Conservation (phyloP, 2,797 vertebrate genomes). For the Pristis pectinata region DNA sequence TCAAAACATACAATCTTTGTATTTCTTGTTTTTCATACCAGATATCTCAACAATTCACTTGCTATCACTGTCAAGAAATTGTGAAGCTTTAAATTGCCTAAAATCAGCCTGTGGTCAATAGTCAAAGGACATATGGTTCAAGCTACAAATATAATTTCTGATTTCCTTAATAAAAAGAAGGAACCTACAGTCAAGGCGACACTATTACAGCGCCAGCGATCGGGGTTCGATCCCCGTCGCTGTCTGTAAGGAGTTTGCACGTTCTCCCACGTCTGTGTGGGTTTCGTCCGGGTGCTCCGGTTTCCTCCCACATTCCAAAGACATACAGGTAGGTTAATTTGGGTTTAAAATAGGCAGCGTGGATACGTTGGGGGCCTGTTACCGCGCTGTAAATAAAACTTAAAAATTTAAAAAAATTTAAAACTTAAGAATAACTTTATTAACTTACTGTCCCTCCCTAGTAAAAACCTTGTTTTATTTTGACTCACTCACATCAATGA, state of each 20-base stretch:
- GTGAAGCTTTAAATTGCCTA: background rate
- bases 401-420: no score
- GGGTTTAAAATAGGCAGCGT: no score
- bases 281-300: no score
- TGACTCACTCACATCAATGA: background rate
- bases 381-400: no score
- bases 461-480: background rate
- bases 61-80: background rate
- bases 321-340: no score
- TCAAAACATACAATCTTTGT: background rate
- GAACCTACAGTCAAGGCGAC: background rate
- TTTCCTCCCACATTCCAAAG: no score
- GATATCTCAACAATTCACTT: background rate
- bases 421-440: background rate
- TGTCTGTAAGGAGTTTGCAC: no score
- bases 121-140: background rate
- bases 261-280: no score
- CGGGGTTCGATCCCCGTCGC: no score
- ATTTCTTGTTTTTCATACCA: background rate
- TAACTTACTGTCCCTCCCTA: no score
- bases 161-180: background rate
- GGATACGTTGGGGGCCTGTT: no score
- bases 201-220: no score
- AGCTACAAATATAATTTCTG: background rate
- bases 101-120: background rate